A percentile compares a stretch with the other conserved stretches of the same genome.
These are phyloP conservation scores for Eurystomus gularis DNA, from an alignment of 2,113 vertebrate species.

Conservation along the genomic window DNA sequence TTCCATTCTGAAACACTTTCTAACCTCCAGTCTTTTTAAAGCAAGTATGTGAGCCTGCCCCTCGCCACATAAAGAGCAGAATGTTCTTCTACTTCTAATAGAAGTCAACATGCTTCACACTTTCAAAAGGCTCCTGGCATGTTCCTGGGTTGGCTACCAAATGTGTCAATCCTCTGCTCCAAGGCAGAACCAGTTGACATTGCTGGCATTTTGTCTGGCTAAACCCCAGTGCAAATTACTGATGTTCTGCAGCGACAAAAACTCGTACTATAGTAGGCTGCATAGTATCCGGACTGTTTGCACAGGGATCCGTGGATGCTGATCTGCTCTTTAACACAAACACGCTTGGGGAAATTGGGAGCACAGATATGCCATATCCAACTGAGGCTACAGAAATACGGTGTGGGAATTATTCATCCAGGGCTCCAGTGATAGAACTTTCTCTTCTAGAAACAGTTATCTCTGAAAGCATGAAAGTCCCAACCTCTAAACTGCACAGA, in stretches of 20 bases:
- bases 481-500: neutral
- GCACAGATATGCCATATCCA: neutral
- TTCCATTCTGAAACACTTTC: neutral
- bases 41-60: neutral
- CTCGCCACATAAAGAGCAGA: neutral
- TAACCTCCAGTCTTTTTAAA: slow-evolving; percentile 19
- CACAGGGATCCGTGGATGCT: neutral
- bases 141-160: neutral
- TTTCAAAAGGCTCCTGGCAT: neutral
- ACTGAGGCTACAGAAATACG: neutral
- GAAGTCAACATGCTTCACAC: rapidly evolving
- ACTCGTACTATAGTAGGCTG: neutral
- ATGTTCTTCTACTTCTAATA: neutral
- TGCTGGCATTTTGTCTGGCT: neutral
- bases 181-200: neutral
- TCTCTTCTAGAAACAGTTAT: neutral
- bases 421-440: neutral
- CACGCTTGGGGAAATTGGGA: neutral
- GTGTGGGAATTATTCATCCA: neutral
- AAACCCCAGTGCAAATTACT: neutral
- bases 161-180: neutral
- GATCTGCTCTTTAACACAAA: neutral
- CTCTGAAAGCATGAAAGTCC: neutral
- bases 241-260: neutral
- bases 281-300: neutral